Evolutionary conservation across 2,797 vertebrate genomes (phyloP), one percentile per base, ranked within the genome.

Genomic region (Microctenopoma lineatum): DNA sequence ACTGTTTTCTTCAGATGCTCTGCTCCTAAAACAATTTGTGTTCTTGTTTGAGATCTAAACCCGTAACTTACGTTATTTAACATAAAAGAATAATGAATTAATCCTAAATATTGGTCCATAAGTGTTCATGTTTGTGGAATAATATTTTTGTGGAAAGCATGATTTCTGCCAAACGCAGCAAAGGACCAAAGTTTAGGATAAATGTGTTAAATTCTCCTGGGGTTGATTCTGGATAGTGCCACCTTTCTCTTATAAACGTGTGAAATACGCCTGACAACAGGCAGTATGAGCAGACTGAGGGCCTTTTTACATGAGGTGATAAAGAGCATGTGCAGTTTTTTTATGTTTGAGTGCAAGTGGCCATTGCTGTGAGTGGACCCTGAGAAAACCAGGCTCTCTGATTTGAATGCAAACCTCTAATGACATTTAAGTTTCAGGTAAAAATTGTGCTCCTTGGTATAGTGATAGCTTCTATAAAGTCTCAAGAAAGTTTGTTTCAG

Each of bases 221-320:
- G 50, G 70, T 70, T 59, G 79, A 79, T 85, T 87, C 82, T 85
- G 78, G 75, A 81, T n/a, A 5, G 41, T 3, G 12, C 39, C 70
- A 21, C 61, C 27, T 70, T 55, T 59, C 73, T 80, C 73, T 59
- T 73, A 7, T 36, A 36, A 51, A 55, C 16, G 7, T 66, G 64
- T 84, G 80, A 84, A 72, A 66, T 47, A 54, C 76, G 69, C 64
- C 86, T 68, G 84, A 72, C 66, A 78, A 34, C 69, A 53, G 55
- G 75, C 63, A 64, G 64, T 59, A 66, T 66, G 61, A 85, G 80
- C 68, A 89, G 73, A 88, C 61, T 72, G 75, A 86, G 83, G 81
- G 87, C 82, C 87, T 91, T 87, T 9, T 77, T 73, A 72, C 48
- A 76, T 27, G 67, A 55, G 71, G 68, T 58, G 76, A 75, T 67